phyloP scores from a whole-genome alignment of 2,797 vertebrate genomes.

The Florisuga fusca region DNA sequence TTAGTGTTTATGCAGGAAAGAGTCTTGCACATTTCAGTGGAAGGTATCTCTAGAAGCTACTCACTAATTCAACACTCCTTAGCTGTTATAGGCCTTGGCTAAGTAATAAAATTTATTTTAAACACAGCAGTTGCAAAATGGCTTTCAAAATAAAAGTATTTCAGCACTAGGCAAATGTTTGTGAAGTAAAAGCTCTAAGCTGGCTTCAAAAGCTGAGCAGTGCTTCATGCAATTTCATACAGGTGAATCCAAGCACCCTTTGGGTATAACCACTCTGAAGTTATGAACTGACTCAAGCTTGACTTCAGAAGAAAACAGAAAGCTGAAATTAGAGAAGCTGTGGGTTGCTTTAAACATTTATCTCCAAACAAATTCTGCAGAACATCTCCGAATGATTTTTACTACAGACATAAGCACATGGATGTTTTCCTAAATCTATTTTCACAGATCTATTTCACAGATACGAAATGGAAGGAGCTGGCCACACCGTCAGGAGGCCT shows the following conservation, averaged over 20 bases:
- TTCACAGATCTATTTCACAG: not conserved
- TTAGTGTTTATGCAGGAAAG: not conserved
- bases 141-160: constrained; percentile 39
- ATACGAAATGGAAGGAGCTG: not conserved
- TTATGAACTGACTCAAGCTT: not conserved
- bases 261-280: not conserved
- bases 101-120: not conserved
- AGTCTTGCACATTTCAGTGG: not conserved
- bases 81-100: not conserved
- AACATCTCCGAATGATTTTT: not conserved
- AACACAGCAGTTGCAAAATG: not conserved
- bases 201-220: constrained; percentile 1
- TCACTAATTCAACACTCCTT: not conserved
- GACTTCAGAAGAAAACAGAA: not conserved
- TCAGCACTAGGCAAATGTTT: not conserved
- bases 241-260: not conserved
- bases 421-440: not conserved
- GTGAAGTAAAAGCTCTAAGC: constrained; percentile 29
- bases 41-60: not conserved
- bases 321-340: not conserved
- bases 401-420: not conserved
- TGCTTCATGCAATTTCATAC: not conserved
- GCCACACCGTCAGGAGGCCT: not conserved
- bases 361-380: not conserved
- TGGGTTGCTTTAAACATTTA: not conserved